phyloP scores from a whole-genome alignment of 2,797 vertebrate genomes.

The Leucoraja ocellata region DNA sequence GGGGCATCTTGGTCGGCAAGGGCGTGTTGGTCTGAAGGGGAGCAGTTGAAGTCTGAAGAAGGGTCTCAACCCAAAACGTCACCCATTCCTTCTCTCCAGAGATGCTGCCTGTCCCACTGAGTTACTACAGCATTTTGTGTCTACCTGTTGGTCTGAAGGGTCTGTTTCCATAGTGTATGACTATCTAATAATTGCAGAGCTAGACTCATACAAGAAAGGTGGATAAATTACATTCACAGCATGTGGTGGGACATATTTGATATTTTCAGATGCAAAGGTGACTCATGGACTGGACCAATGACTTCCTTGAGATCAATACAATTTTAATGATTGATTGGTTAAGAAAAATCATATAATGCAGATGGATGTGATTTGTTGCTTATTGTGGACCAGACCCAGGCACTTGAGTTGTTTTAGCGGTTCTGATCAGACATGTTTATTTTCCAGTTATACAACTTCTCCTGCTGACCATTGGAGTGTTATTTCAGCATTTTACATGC shows the following conservation, averaged over 20 bases:
- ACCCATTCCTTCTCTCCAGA: no score
- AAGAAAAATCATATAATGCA: not conserved
- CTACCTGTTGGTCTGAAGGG: no score
- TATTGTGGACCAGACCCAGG: not conserved
- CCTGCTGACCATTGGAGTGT: not conserved
- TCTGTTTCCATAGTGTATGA: no score
- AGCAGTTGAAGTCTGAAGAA: no score
- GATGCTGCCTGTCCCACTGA: no score
- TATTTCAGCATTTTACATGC: slow-evolving; percentile 11
- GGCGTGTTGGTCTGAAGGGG: no score
- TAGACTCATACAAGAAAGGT: not conserved
- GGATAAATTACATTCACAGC: not conserved
- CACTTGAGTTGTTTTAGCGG: not conserved
- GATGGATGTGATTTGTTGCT: not conserved
- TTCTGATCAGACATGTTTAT: slow-evolving; percentile 11
- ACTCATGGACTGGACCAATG: not conserved
- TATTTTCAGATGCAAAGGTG: not conserved
- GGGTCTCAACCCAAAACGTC: no score
- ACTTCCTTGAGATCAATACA: not conserved
- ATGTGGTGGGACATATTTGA: not conserved
- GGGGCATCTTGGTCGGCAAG: no score
- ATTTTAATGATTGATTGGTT: not conserved
- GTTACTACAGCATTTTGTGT: no score
- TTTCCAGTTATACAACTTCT: slow-evolving; percentile 17
- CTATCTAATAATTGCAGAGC: not conserved